Evolutionary conservation across 1,140 invertebrate species (phyloP).

Genomic region (Coptotermes formosanus): DNA sequence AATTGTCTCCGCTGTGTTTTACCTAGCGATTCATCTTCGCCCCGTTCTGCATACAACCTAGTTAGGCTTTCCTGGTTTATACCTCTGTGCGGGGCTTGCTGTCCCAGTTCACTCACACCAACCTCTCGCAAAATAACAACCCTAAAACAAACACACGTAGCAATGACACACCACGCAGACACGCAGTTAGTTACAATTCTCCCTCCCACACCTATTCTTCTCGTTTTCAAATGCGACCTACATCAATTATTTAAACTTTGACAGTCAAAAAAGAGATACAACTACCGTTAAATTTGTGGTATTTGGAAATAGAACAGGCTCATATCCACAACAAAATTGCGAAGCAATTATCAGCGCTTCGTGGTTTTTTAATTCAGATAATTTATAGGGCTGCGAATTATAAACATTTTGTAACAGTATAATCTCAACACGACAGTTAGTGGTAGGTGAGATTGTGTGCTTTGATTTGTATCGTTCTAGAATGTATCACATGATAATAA

Average conservation of each 20-base stretch:
- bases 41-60: neutral
- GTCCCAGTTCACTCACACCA: neutral
- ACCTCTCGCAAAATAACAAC: neutral
- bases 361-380: neutral
- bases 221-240: neutral
- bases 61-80: neutral
- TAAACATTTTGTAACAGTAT: neutral
- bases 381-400: neutral
- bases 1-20: conserved; percentile 12
- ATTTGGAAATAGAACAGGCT: neutral
- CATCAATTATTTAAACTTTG: neutral
- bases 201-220: neutral
- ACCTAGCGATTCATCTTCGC: conserved; percentile 23
- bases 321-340: neutral
- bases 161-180: too few relatives aligned
- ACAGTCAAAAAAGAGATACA: neutral
- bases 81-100: neutral
- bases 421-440: neutral
- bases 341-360: neutral
- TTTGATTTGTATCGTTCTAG: neutral
- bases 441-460: neutral
- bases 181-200: too few relatives aligned
- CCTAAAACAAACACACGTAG: too few relatives aligned
- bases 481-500: neutral
- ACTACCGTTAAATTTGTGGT: neutral